Conservation (phyloP, 2,797 vertebrate species). For the Lepilemur ruficaudatus region DNA sequence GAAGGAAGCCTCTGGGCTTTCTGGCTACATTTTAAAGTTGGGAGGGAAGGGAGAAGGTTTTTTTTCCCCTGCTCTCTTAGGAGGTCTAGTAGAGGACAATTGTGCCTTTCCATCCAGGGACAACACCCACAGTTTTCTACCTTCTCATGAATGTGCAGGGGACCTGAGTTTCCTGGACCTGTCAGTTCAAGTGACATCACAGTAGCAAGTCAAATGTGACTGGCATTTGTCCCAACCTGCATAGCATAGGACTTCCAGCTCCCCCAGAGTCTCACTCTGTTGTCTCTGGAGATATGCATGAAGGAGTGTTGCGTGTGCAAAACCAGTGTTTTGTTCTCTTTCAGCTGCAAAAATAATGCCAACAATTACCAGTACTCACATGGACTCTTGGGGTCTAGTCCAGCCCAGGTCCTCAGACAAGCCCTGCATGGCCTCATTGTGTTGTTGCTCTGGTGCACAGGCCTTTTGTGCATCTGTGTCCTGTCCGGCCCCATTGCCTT, state of each 20-base stretch:
- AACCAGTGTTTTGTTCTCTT: not conserved
- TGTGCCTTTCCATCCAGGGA: not conserved
- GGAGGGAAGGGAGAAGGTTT: not conserved
- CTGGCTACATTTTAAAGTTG: not conserved
- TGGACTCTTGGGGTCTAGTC: not conserved
- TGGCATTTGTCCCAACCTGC: not conserved
- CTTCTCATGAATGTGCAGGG: not conserved
- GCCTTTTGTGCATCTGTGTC: not conserved
- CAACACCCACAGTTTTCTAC: not conserved
- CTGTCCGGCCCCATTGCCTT: not conserved
- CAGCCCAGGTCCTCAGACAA: not conserved
- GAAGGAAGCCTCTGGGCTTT: not conserved
- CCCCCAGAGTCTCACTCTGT: not conserved
- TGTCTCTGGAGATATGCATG: not conserved
- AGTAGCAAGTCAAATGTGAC: not conserved
- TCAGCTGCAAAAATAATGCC: not conserved
- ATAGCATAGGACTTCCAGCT: not conserved
- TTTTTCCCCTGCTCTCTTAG: not conserved
- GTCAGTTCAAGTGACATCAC: not conserved
- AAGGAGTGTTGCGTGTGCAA: not conserved
- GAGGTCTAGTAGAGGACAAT: not conserved
- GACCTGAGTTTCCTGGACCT: not conserved
- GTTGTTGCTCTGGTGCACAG: not conserved
- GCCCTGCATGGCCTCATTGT: rapidly evolving
- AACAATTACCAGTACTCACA: rapidly evolving